Conservation (phyloP, 2,888 invertebrate genomes). For the Malthinus flaveolus region DNA sequence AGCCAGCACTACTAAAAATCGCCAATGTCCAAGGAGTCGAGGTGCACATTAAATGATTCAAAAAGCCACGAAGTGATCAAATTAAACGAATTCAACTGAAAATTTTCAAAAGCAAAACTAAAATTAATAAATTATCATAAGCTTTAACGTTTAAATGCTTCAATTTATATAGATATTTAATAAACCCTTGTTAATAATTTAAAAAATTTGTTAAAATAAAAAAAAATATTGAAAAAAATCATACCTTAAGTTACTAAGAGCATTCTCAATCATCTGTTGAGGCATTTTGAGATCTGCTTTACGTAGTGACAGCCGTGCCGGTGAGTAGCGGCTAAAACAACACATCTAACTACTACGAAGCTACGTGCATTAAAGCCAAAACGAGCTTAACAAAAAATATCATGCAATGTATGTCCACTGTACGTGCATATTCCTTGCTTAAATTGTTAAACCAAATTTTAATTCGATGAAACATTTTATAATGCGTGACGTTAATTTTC, state of each 20-base stretch:
- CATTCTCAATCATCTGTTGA: constrained; percentile 76
- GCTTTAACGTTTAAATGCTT: neutral
- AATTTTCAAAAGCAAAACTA: too few species aligned
- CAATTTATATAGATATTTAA: too few species aligned
- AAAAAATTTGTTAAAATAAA: neutral
- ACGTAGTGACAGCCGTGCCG: constrained; percentile 79
- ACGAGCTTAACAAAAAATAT: constrained; percentile 22
- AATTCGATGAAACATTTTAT: neutral
- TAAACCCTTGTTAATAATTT: neutral
- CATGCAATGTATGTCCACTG: neutral
- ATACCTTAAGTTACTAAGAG: constrained; percentile 73
- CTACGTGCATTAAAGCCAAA: constrained; percentile 40
- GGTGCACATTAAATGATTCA: too few species aligned
- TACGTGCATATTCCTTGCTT: neutral
- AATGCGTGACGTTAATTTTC: too few species aligned
- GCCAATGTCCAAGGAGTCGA: too few species aligned
- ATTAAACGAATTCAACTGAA: too few species aligned
- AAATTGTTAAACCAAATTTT: neutral
- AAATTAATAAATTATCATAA: too few species aligned
- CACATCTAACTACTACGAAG: constrained; percentile 45
- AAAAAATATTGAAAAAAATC: constrained; percentile 1
- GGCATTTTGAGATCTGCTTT: constrained; percentile 80
- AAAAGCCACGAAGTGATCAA: too few species aligned
- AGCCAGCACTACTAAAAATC: too few species aligned
- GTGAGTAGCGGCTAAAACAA: constrained; percentile 79